Base-by-base conservation (phyloP, 2,113 vertebrate genomes). In the Amblyopsis rosae region DNA sequence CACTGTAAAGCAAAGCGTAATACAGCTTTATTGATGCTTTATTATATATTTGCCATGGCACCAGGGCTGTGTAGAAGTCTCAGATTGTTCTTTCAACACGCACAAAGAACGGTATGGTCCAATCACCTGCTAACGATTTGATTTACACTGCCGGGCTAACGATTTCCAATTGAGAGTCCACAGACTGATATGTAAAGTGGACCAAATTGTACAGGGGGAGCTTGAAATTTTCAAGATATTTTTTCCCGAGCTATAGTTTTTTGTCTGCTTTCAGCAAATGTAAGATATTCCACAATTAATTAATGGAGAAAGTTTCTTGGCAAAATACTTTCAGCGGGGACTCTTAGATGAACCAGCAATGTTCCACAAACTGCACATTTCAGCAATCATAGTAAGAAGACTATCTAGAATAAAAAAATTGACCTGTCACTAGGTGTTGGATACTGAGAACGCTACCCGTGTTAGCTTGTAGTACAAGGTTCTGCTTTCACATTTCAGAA, bases 231-330 rank as follows among this genome's bases (percentile, higher is more conserved):
- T 41, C 35, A 41, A 8, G 35, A 8, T 7, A 1, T 5, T 41
- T 41, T 41, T 41, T 41, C 4, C 35, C 35, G 1, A 41, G 35
- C 5, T 8, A 26, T 8, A 41, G 63, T 2, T 6, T 49, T 68
- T 69, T 72, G 32, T 63, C 77, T 65, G 4, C 26, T 75, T 83
- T 83, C 80, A 87, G 77, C 80, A 83, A 72, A 80, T 88, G 82
- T 64, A 62, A 8, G 35, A 5, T 41, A 41, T 26, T 64, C 70
- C 12, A 62, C 19, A 56, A 69, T 62, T 65, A 83, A 83, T 77
- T 53, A 49, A 74, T 73, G 63, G 35, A 63, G 47, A 49, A 13
- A 74, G 35, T 33, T 66, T 82, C 45, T 67, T 19, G 58, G 49
- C 58, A 54, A 45, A 41, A 64, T 50, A 53, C 54, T 76, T 76